Evolutionary conservation across 2,797 vertebrate species (phyloP).

Genomic region (Menidia menidia): DNA sequence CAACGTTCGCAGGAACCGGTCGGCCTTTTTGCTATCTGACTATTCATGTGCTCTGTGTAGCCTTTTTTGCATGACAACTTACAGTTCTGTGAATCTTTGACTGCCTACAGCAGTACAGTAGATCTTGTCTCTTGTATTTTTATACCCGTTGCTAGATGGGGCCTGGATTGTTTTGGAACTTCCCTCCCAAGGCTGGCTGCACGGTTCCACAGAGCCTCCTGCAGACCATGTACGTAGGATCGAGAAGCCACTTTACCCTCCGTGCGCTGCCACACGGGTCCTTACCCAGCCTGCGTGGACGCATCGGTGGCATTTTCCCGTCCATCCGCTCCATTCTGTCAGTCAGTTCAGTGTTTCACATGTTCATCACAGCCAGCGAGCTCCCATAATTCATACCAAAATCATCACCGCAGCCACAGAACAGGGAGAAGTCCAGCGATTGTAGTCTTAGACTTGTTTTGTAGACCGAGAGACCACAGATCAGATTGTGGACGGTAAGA

Average conservation of each 20-base stretch:
- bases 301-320: constrained; percentile 59
- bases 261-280: constrained; percentile 41
- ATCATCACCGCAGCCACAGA: constrained; percentile 5
- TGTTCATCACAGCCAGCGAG: constrained; percentile 39
- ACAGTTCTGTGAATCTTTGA: constrained; percentile 42
- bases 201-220: constrained; percentile 82
- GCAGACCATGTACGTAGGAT: constrained; percentile 84
- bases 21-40: constrained; percentile 8
- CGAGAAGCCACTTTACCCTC: constrained; percentile 29
- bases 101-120: constrained; percentile 57
- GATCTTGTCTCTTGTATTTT: constrained; percentile 74
- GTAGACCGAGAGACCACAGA: constrained; percentile 28
- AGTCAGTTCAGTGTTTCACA: constrained; percentile 58
- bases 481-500: constrained; percentile 24
- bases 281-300: constrained; percentile 45
- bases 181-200: constrained; percentile 83
- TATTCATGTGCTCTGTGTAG: constrained; percentile 28
- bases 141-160: constrained; percentile 81
- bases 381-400: constrained; percentile 10
- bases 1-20: constrained; percentile 5
- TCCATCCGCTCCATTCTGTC: constrained; percentile 70
- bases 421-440: constrained; percentile 29
- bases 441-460: constrained; percentile 27
- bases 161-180: constrained; percentile 84
- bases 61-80: constrained; percentile 57